A percentile compares a stretch with the other conserved stretches of the same genome.
These are phyloP conservation scores for Nesogale talazaci DNA, from an alignment of 2,113 vertebrate species.

Conservation along the genomic window DNA sequence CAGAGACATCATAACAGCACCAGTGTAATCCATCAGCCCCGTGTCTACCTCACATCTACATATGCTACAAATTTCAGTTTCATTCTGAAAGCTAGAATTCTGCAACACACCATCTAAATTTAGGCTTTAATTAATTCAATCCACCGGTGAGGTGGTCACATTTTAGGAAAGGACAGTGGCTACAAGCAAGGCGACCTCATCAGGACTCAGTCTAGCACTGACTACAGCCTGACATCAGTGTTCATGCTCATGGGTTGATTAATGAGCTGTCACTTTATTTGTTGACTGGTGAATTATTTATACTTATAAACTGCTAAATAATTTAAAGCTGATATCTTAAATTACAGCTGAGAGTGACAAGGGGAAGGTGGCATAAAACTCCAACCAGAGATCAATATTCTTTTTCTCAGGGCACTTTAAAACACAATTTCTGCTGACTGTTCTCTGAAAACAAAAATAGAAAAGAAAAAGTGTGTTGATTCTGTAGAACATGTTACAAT, in stretches of 20 bases:
- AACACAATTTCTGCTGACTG: slow-evolving; percentile 86
- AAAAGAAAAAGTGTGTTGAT: slow-evolving; percentile 80
- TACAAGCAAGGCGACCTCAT: slow-evolving; percentile 69
- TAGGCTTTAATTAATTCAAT: slow-evolving; percentile 46
- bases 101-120: not conserved
- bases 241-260: slow-evolving; percentile 88
- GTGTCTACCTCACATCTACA: not conserved
- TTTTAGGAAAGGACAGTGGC: slow-evolving; percentile 46
- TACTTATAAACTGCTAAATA: slow-evolving; percentile 93
- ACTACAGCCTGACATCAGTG: slow-evolving; percentile 81
- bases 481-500: slow-evolving; percentile 79
- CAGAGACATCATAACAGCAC: not conserved
- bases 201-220: slow-evolving; percentile 76
- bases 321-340: slow-evolving; percentile 92
- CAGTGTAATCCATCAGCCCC: not conserved
- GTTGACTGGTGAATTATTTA: slow-evolving; percentile 97
- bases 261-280: slow-evolving; percentile 94
- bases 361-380: slow-evolving; percentile 85
- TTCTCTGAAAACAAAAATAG: slow-evolving; percentile 80
- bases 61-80: not conserved
- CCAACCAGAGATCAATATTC: slow-evolving; percentile 85
- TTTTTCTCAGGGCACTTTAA: slow-evolving; percentile 82
- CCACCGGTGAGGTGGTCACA: not conserved
- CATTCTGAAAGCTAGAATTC: not conserved
- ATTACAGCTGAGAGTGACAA: slow-evolving; percentile 90